Conservation (phyloP, 2,113 vertebrate genomes). For the Perca schrenkii region DNA sequence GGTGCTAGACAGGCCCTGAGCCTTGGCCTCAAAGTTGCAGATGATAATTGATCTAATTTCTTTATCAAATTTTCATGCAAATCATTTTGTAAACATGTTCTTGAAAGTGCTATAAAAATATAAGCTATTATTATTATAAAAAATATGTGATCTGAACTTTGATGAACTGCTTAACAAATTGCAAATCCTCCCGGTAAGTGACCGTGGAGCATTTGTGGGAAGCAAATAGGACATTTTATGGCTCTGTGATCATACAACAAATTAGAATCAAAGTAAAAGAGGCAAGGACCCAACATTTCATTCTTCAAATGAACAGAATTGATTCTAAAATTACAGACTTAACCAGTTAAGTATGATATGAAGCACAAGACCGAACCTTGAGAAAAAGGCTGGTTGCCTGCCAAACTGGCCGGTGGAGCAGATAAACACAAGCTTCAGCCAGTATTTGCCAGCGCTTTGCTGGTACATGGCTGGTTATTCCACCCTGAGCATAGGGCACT, state of each 20-base stretch:
- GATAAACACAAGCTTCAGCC: slow-evolving; percentile 8
- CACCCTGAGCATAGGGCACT: not conserved
- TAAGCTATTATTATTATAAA: not conserved
- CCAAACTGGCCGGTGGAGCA: not conserved
- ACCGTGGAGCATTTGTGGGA: not conserved
- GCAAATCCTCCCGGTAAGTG: not conserved
- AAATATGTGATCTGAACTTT: not conserved
- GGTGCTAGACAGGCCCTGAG: not conserved
- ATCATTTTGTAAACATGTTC: not conserved
- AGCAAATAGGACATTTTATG: not conserved
- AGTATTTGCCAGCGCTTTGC: slow-evolving; percentile 7
- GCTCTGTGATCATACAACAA: not conserved
- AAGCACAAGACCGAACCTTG: not conserved
- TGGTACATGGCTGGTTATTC: not conserved
- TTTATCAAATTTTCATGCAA: not conserved
- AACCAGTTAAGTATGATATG: not conserved
- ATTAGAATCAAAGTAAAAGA: not conserved
- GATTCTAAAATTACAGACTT: not conserved
- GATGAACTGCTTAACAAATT: not conserved
- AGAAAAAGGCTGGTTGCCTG: not conserved
- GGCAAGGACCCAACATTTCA: not conserved
- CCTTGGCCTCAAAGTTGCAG: not conserved
- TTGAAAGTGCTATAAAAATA: not conserved
- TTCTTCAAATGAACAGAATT: not conserved
- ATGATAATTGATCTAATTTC: not conserved